A percentile compares a stretch with the other conserved stretches of the same genome.
phyloP scores from a whole-genome alignment of 2,113 vertebrate species.

The Plestiodon gilberti region DNA sequence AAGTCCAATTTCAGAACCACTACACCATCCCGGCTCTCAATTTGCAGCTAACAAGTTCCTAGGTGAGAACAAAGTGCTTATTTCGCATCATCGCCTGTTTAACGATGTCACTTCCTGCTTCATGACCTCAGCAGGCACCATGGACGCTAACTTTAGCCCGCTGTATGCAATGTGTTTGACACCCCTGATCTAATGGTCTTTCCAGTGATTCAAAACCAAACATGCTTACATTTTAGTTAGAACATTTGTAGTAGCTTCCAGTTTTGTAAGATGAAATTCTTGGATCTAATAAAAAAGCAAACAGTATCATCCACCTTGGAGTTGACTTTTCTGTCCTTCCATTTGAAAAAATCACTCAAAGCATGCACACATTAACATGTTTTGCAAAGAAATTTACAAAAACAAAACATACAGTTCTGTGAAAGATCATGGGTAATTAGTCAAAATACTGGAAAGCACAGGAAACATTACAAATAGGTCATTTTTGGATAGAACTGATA shows the following conservation, averaged over 20 bases:
- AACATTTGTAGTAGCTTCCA: constrained; percentile 3
- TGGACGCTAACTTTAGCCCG: too few species aligned
- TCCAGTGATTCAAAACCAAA: not conserved
- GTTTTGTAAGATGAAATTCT: constrained; percentile 17
- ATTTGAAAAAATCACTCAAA: not conserved
- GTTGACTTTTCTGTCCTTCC: not conserved
- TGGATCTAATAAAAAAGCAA: constrained; percentile 46
- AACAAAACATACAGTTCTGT: not conserved
- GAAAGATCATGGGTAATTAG: not conserved
- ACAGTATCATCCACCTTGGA: not conserved
- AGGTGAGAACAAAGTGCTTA: too few species aligned
- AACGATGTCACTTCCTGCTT: too few species aligned
- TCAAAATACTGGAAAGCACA: not conserved
- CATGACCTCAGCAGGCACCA: too few species aligned
- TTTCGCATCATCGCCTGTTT: too few species aligned
- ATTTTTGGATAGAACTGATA: not conserved
- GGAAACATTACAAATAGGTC: not conserved
- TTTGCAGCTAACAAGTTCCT: too few species aligned
- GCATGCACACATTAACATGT: not conserved
- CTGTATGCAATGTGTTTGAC: too few species aligned
- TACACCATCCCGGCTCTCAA: too few species aligned
- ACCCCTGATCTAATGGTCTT: not conserved
- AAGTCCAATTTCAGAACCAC: too few species aligned
- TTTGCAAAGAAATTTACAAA: not conserved
- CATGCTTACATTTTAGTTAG: constrained; percentile 54